Evolutionary conservation across 2,797 vertebrate species (phyloP).

Genomic region (Eidolon dupreanum): DNA sequence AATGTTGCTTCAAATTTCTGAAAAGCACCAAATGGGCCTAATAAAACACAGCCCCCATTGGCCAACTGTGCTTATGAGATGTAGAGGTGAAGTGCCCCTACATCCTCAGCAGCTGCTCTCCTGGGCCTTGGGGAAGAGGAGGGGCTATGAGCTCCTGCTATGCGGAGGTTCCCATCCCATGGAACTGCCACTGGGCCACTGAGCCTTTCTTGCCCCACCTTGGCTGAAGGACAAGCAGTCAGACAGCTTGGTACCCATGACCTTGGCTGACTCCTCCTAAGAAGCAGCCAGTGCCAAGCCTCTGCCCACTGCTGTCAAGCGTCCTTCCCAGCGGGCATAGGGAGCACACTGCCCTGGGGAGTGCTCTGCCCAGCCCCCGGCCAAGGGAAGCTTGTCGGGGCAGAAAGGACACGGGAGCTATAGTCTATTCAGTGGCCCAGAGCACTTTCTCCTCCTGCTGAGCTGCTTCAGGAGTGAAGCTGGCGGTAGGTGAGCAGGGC

Average conservation of each 20-base stretch:
- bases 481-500: background rate
- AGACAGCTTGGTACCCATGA: background rate
- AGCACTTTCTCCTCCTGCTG: background rate
- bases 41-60: background rate
- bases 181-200: background rate
- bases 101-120: background rate
- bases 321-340: background rate
- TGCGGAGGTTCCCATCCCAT: background rate
- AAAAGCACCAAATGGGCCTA: background rate
- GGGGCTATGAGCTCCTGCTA: background rate
- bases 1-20: constrained; percentile 22
- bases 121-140: background rate
- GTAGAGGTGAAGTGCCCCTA: background rate
- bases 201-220: background rate
- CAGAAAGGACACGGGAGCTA: accelerated
- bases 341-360: background rate
- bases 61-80: background rate
- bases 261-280: background rate
- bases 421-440: background rate
- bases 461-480: too few species aligned
- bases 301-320: constrained; percentile 17
- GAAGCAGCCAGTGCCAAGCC: constrained; percentile 32
- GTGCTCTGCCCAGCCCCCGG: background rate
- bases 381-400: background rate
- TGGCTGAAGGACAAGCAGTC: background rate